Evolutionary conservation across 1,140 invertebrate species (phyloP).

Genomic region (Meloidogyne chitwoodi): DNA sequence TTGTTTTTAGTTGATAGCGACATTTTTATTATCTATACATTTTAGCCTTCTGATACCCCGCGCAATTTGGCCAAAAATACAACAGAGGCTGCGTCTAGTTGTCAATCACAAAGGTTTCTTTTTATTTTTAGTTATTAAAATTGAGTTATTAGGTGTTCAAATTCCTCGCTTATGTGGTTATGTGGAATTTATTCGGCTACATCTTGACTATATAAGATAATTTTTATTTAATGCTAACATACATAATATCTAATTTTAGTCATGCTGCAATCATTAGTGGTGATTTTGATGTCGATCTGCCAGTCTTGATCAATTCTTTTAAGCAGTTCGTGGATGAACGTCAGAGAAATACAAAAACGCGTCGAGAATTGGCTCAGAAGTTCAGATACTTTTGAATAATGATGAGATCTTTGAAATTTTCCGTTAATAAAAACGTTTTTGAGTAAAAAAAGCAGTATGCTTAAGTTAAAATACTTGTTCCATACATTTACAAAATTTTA

Average conservation of each 20-base stretch:
- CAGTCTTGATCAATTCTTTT: conserved; percentile 41
- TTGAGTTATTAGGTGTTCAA: conserved; percentile 32
- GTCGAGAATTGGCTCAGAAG: conserved; percentile 22
- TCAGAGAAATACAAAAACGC: conserved; percentile 21
- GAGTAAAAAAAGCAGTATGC: no score
- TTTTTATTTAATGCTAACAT: not conserved
- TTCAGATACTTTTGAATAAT: conserved; percentile 27
- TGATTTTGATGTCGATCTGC: conserved; percentile 47
- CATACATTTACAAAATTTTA: no score
- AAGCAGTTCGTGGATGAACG: conserved; percentile 46
- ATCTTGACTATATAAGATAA: conserved; percentile 36
- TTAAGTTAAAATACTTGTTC: no score
- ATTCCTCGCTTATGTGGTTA: conserved; percentile 42
- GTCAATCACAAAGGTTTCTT: conserved; percentile 45
- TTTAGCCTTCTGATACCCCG: conserved; percentile 36
- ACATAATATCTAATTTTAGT: not conserved
- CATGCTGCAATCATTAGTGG: conserved; percentile 40
- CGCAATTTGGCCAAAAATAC: conserved; percentile 50
- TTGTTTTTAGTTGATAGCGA: conserved; percentile 1
- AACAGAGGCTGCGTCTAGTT: conserved; percentile 41
- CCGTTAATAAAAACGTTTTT: no score
- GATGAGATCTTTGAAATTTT: not conserved
- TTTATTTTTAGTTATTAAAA: not conserved
- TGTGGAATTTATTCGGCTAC: conserved; percentile 40
- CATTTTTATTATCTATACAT: no score